phyloP scores from a whole-genome alignment of 2,113 vertebrate genomes.

The Nipponia nippon region DNA sequence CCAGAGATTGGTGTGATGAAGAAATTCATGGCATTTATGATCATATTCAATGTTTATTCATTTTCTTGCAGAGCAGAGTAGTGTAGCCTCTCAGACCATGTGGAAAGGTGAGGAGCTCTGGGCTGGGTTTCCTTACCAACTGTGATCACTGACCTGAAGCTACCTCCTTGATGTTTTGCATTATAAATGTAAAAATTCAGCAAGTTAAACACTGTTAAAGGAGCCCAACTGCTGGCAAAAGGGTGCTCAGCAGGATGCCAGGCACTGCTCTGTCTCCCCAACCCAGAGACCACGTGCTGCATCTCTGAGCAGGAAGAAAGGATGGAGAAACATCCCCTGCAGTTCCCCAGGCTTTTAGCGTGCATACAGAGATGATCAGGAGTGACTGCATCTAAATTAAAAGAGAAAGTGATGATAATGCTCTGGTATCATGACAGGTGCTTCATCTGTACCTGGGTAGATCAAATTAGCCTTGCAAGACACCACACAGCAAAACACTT shows the following conservation, averaged over 20 bases:
- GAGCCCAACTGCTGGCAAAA: neutral
- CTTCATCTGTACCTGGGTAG: neutral
- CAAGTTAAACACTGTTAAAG: neutral
- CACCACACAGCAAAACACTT: neutral
- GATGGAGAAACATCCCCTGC: neutral
- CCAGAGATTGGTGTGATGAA: neutral
- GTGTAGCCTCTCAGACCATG: neutral
- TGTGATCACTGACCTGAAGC: neutral
- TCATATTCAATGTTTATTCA: too few relatives aligned
- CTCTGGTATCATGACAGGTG: neutral
- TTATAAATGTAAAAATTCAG: neutral
- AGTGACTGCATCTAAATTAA: neutral
- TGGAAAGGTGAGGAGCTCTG: neutral
- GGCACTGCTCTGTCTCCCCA: neutral
- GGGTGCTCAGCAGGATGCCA: neutral
- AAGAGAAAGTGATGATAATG: neutral
- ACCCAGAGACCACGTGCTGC: neutral
- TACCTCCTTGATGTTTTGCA: neutral
- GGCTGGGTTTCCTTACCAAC: neutral
- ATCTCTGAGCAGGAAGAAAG: neutral
- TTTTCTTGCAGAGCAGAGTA: neutral
- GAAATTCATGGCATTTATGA: neutral
- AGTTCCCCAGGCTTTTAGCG: neutral
- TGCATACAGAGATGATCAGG: neutral
- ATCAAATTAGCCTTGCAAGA: neutral